Conservation (phyloP, 1,140 invertebrate genomes). For the Anthonomus grandis region DNA sequence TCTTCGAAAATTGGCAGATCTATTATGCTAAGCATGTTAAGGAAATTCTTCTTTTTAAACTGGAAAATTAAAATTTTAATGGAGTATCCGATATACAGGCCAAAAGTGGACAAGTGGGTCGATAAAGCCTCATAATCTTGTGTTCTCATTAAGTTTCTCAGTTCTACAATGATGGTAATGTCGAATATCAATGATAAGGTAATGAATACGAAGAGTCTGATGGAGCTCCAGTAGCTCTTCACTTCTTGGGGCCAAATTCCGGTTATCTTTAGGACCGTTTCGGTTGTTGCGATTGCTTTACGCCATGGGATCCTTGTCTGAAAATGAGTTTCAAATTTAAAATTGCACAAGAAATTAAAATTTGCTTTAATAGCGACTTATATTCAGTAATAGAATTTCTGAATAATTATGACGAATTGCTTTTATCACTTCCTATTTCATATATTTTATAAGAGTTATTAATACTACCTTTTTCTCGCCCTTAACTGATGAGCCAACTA, state of each 20-base stretch:
- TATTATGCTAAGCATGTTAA: neutral
- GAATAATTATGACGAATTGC: no score
- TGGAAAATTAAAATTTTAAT: constrained; percentile 12
- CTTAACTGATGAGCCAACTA: no score
- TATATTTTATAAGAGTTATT: no score
- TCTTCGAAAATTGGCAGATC: constrained; percentile 6
- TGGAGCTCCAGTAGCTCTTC: neutral
- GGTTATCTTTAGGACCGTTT: constrained; percentile 3
- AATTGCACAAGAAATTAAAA: no score
- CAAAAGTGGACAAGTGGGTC: constrained; percentile 13
- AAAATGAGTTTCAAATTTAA: no score
- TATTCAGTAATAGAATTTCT: no score
- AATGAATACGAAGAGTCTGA: constrained; percentile 1
- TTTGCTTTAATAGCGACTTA: no score
- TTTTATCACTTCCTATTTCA: no score
- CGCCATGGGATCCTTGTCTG: no score
- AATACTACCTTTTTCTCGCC: no score
- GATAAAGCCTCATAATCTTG: constrained; percentile 9
- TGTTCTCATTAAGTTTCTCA: neutral
- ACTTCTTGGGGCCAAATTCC: constrained; percentile 10
- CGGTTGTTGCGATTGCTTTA: neutral
- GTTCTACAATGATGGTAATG: constrained; percentile 6
- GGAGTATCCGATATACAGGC: constrained; percentile 14
- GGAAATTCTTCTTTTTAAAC: neutral
- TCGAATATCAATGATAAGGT: constrained; percentile 3